A percentile compares a stretch with the other conserved stretches of the same genome.
Conservation (phyloP, 2,888 invertebrate genomes). For the Drosophila pseudotalamancana region DNA sequence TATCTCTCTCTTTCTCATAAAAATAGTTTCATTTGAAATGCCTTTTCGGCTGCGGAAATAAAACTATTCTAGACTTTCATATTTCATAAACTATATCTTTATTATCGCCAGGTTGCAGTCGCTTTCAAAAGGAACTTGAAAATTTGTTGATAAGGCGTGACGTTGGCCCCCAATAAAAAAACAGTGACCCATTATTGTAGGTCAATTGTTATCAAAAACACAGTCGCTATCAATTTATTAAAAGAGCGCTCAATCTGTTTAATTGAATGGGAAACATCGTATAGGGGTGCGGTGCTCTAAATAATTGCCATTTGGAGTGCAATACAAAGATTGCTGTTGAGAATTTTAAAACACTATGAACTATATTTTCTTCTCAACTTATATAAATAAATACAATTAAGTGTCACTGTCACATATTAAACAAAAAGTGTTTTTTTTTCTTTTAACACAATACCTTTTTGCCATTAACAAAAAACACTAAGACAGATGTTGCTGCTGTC, state of each 20-base stretch:
- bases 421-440: background rate
- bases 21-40: background rate
- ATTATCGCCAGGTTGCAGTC: background rate
- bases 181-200: constrained; percentile 31
- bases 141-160: constrained; percentile 1
- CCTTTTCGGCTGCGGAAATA: background rate
- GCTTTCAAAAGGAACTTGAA: constrained; percentile 7
- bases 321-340: too few relatives aligned
- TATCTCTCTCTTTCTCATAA: background rate
- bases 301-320: background rate
- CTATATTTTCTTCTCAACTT: background rate
- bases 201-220: constrained; percentile 66
- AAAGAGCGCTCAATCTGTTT: background rate
- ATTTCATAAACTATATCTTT: constrained; percentile 7
- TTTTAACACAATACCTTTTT: constrained; percentile 73
- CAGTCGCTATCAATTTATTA: constrained; percentile 18
- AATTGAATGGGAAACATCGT: constrained; percentile 14
- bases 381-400: background rate
- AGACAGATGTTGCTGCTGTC: constrained; percentile 34
- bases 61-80: background rate
- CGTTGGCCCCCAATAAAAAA: background rate
- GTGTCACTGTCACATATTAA: background rate
- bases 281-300: constrained; percentile 1
- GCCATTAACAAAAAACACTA: constrained; percentile 82
- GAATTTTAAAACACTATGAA: background rate